These are phyloP conservation scores for Onchidella celtica DNA, from an alignment of 2,888 invertebrate genomes.

Conservation along the genomic window DNA sequence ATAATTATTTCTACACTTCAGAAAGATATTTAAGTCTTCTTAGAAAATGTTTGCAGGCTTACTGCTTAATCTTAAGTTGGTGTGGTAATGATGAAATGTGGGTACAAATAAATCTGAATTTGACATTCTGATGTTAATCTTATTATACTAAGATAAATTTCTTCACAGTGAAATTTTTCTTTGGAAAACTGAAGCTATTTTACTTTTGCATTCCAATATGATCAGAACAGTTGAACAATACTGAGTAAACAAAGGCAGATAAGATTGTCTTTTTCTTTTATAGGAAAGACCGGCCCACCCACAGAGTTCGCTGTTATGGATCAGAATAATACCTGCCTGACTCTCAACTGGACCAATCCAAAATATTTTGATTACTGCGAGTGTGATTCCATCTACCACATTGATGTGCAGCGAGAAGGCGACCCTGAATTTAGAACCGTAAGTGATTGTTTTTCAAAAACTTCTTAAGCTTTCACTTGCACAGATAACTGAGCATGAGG, in stretches of 20 bases:
- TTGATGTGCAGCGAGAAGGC: neutral
- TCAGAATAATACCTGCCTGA: neutral
- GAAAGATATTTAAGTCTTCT: too few relatives aligned
- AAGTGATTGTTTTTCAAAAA: constrained; percentile 1
- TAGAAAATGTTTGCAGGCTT: neutral
- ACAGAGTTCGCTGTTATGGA: neutral
- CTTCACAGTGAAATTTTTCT: neutral
- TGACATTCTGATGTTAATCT: neutral
- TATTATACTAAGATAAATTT: neutral
- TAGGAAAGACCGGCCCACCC: constrained; percentile 18
- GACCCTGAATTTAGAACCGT: neutral
- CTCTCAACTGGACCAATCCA: neutral
- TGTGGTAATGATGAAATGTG: neutral
- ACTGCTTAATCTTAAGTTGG: neutral
- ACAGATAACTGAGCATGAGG: too few relatives aligned
- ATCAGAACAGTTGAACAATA: too few relatives aligned
- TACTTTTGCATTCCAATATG: neutral
- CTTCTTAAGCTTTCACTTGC: too few relatives aligned
- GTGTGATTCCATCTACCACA: neutral
- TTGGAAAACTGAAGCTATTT: neutral
- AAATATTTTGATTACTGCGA: neutral
- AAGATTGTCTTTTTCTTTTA: neutral
- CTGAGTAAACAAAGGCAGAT: neutral
- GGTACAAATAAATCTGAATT: neutral
- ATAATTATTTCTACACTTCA: too few relatives aligned